These are phyloP conservation scores for Lerema accius DNA, from an alignment of 1,140 invertebrate genomes.

Conservation along the genomic window DNA sequence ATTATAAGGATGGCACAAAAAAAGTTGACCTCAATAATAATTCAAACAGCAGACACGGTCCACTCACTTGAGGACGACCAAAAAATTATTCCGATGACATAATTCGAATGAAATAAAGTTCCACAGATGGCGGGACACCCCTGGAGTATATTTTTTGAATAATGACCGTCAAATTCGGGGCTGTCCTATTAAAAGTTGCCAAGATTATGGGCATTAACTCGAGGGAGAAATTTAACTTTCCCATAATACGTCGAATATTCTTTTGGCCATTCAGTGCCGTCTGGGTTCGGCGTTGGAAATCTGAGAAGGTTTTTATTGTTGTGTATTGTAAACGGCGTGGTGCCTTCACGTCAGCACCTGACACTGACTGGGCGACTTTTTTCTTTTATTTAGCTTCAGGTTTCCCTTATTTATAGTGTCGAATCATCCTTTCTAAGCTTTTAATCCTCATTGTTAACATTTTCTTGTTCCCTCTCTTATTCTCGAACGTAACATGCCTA, in stretches of 20 bases:
- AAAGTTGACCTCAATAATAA: constrained; percentile 31
- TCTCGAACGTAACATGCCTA: constrained; percentile 3
- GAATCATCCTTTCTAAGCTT: constrained; percentile 7
- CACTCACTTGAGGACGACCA: constrained; percentile 30
- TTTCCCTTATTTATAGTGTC: constrained; percentile 6
- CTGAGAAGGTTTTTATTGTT: constrained; percentile 33
- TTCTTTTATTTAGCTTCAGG: constrained; percentile 24
- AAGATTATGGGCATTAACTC: constrained; percentile 77
- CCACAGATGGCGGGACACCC: constrained; percentile 49
- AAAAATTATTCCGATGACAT: constrained; percentile 47
- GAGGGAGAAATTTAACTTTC: constrained; percentile 65
- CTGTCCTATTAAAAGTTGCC: constrained; percentile 78
- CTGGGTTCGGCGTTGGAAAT: constrained; percentile 32
- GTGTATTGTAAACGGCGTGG: constrained; percentile 26
- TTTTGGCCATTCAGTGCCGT: constrained; percentile 38
- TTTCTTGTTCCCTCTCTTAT: neutral
- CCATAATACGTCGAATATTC: constrained; percentile 63
- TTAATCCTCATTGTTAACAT: constrained; percentile 9
- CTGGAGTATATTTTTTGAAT: constrained; percentile 66
- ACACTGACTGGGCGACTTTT: constrained; percentile 18
- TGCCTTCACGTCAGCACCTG: constrained; percentile 12
- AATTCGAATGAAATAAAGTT: constrained; percentile 60
- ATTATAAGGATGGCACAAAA: constrained; percentile 22
- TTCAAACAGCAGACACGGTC: constrained; percentile 30
- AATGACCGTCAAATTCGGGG: constrained; percentile 73